phyloP scores from a whole-genome alignment of 2,113 vertebrate genomes.

The Montifringilla adamsi region DNA sequence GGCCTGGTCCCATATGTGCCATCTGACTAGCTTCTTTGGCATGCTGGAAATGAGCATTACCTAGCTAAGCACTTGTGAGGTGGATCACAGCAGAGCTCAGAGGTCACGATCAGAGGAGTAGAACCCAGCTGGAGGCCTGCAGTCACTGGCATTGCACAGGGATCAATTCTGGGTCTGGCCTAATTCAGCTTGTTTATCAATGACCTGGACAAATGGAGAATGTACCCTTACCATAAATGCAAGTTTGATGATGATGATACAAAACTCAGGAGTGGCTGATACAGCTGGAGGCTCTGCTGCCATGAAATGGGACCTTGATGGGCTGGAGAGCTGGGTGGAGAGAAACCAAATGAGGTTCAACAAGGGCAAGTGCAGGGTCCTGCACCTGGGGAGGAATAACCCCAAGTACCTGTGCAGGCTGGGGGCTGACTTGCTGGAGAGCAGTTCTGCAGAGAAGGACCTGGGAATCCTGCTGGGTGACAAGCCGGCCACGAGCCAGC shows the following conservation, averaged over 20 bases:
- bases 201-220: background rate
- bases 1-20: background rate
- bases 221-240: background rate
- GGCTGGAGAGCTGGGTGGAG: background rate
- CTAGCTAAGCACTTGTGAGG: background rate
- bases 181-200: background rate
- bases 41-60: background rate
- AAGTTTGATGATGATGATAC: background rate
- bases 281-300: background rate
- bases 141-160: background rate
- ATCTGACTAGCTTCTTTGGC: background rate
- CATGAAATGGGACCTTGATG: background rate
- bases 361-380: background rate
- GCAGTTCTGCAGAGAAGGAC: background rate
- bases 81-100: background rate
- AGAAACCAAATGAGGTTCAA: background rate
- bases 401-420: background rate
- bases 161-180: fast-evolving
- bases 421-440: background rate
- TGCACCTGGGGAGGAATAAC: background rate
- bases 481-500: background rate
- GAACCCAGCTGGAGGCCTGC: background rate
- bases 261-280: background rate
- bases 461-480: background rate
- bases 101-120: background rate